Percentiles rank a stretch among this genome's conserved stretches.
Conservation (phyloP, 1,140 invertebrate genomes). For the Ostrea denselamellosa region DNA sequence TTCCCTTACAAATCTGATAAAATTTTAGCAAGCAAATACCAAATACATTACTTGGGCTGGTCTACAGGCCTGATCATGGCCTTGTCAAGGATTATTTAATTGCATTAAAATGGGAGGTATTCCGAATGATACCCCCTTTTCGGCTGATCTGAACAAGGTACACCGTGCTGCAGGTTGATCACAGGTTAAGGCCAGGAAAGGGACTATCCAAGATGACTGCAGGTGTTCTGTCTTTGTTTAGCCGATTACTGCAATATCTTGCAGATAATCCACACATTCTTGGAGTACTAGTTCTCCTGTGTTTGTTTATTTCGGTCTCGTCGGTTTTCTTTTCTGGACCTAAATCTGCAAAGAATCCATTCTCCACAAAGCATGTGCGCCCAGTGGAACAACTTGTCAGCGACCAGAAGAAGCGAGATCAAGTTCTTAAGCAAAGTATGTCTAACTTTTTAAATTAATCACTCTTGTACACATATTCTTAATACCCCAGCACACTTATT, state of each 20-base stretch:
- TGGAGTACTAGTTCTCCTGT: constrained; percentile 56
- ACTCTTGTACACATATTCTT: neutral
- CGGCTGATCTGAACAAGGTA: too few species aligned
- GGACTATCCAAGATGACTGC: constrained; percentile 5
- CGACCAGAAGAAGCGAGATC: constrained; percentile 64
- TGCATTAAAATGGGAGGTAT: too few species aligned
- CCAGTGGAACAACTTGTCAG: constrained; percentile 63
- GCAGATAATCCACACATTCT: constrained; percentile 57
- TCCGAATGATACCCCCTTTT: too few species aligned
- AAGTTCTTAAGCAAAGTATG: constrained; percentile 73
- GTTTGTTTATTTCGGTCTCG: constrained; percentile 60
- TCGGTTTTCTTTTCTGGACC: constrained; percentile 62
- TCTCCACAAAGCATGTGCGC: constrained; percentile 53
- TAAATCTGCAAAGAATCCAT: constrained; percentile 70
- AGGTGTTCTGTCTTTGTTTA: neutral
- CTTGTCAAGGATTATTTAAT: too few species aligned
- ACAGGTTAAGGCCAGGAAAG: neutral
- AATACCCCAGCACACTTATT: too few species aligned
- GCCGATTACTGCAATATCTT: constrained; percentile 48
- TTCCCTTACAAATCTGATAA: too few species aligned
- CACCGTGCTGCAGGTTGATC: neutral
- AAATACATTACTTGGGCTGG: too few species aligned
- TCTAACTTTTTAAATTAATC: neutral
- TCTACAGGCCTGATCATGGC: too few species aligned
- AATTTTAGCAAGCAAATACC: too few species aligned